These are phyloP conservation scores for Limonius californicus DNA, from an alignment of 1,140 invertebrate genomes.

Conservation along the genomic window DNA sequence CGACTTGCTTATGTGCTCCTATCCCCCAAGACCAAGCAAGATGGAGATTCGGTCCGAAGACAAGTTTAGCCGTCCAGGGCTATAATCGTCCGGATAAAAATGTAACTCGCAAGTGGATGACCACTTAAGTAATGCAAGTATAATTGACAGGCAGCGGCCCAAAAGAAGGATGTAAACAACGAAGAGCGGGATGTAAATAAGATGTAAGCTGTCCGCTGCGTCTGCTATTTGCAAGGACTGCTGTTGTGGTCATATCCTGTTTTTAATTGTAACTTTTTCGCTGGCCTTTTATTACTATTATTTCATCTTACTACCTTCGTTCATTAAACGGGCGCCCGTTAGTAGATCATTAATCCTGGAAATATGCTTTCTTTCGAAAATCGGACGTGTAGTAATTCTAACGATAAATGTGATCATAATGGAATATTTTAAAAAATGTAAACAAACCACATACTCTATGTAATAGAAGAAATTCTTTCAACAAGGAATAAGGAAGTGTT, in stretches of 20 bases:
- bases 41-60: slow-evolving; percentile 11
- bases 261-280: slow-evolving; percentile 21
- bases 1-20: not conserved
- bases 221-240: slow-evolving; percentile 16
- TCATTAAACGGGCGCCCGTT: not conserved
- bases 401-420: too few species aligned
- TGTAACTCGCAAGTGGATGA: slow-evolving; percentile 26
- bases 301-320: not conserved
- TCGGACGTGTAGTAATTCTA: too few species aligned
- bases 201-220: not conserved
- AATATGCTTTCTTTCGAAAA: too few species aligned
- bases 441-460: too few species aligned
- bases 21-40: too few species aligned
- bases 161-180: slow-evolving; percentile 16
- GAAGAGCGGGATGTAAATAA: slow-evolving; percentile 19
- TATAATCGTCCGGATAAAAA: slow-evolving; percentile 25
- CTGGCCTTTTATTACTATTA: slow-evolving; percentile 2
- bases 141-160: slow-evolving; percentile 26
- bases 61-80: slow-evolving; percentile 6
- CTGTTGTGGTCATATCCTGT: slow-evolving; percentile 24
- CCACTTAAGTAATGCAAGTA: slow-evolving; percentile 28
- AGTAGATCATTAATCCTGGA: not conserved
- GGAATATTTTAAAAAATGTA: too few species aligned
- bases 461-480: too few species aligned
- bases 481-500: too few species aligned